Base-by-base conservation (phyloP, 2,797 vertebrate genomes). In the Picus viridis region DNA sequence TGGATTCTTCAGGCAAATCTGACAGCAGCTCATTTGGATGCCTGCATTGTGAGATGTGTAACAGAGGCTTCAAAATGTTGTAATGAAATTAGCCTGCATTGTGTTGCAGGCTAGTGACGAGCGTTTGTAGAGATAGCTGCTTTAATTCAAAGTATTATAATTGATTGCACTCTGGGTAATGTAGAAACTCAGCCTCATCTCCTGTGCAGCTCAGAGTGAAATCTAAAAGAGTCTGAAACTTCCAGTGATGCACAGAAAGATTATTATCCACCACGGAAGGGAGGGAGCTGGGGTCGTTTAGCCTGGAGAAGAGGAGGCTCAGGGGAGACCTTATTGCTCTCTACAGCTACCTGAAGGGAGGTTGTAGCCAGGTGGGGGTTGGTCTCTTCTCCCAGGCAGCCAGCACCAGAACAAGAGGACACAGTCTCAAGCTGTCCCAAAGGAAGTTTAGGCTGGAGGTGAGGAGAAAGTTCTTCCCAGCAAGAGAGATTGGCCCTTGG, bases 121-220 rank as follows among this genome's bases (percentile, higher is more conserved):
- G 32, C 2, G 0, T 65, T 86, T 79, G 17, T 94, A 9, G 74
- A 71, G 63, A 24, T 16, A 75, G 62, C 56, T 69, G 36, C 65
- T 86, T 70, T 95, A 83, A 86, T 87, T 92, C 7, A 1, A 71
- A 88, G 64, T 91, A 75, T 84, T 90, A 45, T 86, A 53, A 93
- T 57, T 83, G 80, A 87, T 51, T 93, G 63, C 84, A 53, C 30
- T 58, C 86, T 89, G 73, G 92, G 78, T 93, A 91, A 94, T 89
- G 70, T 89, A 68, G 86, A 86, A 72, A 78, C 68, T 56, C 65
- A 84, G 14, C 30, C 27, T 97, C 85, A 93, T 96, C 87, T 93
- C 67, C 67, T 79, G 10, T 90, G 17, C 93, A 90, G 92, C 93
- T 96, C 89, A 77, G 77, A 39, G 32, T 63, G 75, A 91, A 95